A percentile compares a stretch with the other conserved stretches of the same genome.
These are phyloP conservation scores for Aproaerema taeniolella DNA, from an alignment of 2,888 invertebrate genomes.

Conservation along the genomic window DNA sequence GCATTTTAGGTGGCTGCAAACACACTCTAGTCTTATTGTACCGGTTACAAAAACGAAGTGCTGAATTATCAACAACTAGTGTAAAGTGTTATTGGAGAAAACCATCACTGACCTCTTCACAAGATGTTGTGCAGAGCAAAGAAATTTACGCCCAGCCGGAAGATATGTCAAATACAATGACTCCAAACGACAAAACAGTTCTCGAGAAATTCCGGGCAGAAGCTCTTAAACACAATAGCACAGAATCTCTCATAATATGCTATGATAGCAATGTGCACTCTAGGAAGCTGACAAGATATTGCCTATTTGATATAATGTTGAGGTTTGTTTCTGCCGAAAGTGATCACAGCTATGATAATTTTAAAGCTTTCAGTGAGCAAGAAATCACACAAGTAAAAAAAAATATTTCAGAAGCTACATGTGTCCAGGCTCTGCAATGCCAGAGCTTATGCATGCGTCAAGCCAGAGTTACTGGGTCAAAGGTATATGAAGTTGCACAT, in stretches of 20 bases:
- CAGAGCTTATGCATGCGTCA: neutral
- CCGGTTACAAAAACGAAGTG: neutral
- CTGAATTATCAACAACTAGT: neutral
- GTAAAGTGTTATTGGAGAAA: neutral
- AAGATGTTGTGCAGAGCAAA: neutral
- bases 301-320: conserved; percentile 1
- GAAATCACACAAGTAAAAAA: neutral
- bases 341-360: neutral
- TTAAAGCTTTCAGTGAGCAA: neutral
- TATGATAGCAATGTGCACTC: neutral
- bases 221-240: neutral
- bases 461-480: neutral
- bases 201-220: neutral
- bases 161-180: no score
- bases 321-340: neutral
- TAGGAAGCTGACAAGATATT: neutral
- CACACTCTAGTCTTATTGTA: neutral
- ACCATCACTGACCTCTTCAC: neutral
- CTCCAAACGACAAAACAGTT: neutral
- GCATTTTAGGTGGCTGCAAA: neutral
- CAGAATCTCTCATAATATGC: neutral
- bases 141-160: no score
- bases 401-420: neutral
- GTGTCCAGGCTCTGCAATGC: neutral
- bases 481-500: neutral